phyloP scores from a whole-genome alignment of 2,888 invertebrate species.

The Galeruca laticollis region DNA sequence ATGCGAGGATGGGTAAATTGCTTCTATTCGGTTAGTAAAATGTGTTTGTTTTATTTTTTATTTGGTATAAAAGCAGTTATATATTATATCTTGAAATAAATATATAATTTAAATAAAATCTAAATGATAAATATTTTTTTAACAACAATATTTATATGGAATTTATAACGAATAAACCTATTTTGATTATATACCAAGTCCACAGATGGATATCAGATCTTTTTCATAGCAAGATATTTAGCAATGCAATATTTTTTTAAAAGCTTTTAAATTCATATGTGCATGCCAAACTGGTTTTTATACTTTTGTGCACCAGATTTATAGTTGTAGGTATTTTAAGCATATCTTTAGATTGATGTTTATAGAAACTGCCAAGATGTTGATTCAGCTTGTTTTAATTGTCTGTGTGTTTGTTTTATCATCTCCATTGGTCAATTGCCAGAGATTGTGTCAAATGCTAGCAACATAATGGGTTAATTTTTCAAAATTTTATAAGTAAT shows the following conservation, averaged over 20 bases:
- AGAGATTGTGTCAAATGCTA: not conserved
- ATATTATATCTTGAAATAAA: not conserved
- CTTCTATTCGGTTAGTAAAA: slow-evolving; percentile 73
- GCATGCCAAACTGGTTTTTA: not conserved
- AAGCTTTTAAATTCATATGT: not conserved
- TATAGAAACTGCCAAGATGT: not conserved
- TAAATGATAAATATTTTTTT: no score
- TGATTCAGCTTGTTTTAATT: slow-evolving; percentile 9
- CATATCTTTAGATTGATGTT: not conserved
- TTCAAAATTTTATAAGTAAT: no score
- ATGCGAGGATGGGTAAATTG: slow-evolving; percentile 78
- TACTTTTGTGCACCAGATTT: not conserved
- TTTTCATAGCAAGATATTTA: no score
- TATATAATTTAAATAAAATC: no score
- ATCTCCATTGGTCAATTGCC: not conserved
- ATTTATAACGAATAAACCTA: no score
- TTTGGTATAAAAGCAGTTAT: slow-evolving; percentile 40
- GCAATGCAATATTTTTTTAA: no score
- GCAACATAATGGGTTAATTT: no score
- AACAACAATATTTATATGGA: slow-evolving; percentile 13
- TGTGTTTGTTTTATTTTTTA: slow-evolving; percentile 14
- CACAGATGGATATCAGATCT: not conserved
- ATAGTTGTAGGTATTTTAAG: not conserved
- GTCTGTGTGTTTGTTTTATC: not conserved
- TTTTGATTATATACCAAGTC: no score